phyloP scores from a whole-genome alignment of 2,113 vertebrate genomes.

The Phainopepla nitens region DNA sequence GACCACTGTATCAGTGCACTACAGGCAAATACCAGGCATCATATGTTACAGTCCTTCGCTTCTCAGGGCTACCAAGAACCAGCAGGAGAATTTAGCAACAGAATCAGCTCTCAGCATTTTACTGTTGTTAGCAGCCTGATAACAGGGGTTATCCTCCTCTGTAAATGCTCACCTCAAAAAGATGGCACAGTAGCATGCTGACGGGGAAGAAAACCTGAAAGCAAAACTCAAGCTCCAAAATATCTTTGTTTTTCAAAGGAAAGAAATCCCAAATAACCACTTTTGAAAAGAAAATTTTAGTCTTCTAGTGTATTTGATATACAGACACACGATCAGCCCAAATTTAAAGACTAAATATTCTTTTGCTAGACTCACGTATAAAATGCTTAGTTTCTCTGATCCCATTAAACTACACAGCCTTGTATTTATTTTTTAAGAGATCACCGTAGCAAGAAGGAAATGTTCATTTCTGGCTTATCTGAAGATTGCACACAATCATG shows the following conservation, averaged over 20 bases:
- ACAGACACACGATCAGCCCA: not conserved
- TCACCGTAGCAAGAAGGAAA: not conserved
- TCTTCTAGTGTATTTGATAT: not conserved
- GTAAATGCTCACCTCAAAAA: not conserved
- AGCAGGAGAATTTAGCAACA: not conserved
- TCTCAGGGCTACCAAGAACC: not conserved
- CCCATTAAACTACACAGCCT: not conserved
- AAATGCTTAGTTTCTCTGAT: not conserved
- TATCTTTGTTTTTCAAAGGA: not conserved
- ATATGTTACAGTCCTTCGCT: not conserved
- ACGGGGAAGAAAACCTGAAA: not conserved
- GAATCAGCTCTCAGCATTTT: not conserved
- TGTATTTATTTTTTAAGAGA: not conserved
- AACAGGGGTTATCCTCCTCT: not conserved
- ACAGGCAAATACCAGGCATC: not conserved
- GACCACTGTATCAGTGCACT: too few relatives aligned
- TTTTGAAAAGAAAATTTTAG: not conserved
- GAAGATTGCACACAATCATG: not conserved
- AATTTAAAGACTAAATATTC: not conserved
- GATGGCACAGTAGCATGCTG: accelerated
- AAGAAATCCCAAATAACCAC: not conserved
- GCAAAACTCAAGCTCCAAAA: not conserved
- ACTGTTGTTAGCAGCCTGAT: not conserved
- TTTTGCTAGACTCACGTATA: not conserved
- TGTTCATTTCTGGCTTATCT: conserved; percentile 6